Conservation (phyloP, 2,888 invertebrate species). For the Lingula anatina region DNA sequence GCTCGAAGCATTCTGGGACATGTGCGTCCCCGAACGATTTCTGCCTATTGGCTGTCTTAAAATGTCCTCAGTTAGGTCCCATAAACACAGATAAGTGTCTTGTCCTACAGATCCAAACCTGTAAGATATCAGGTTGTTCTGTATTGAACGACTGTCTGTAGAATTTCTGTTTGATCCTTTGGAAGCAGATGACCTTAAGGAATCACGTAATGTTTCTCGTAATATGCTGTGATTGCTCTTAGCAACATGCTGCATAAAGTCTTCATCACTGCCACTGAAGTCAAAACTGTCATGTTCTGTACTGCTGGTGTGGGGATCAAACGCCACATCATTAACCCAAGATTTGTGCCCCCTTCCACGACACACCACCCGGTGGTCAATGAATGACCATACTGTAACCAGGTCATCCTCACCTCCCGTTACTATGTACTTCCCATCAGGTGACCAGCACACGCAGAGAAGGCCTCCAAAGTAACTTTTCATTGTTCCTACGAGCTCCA, state of each 20-base stretch:
- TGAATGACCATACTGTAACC: conserved; percentile 93
- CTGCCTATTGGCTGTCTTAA: conserved; percentile 65
- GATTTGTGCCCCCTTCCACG: conserved; percentile 95
- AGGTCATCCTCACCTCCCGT: conserved; percentile 98
- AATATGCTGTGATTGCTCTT: conserved; percentile 1
- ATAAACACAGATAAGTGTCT: conserved; percentile 94
- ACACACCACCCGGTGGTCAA: conserved; percentile 90
- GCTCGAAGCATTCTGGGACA: conserved; percentile 21
- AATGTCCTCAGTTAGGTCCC: conserved; percentile 97
- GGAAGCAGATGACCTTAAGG: conserved; percentile 6
- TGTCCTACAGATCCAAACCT: conserved; percentile 92
- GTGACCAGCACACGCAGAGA: conserved; percentile 96
- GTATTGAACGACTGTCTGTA: conserved; percentile 15
- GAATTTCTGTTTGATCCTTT: conserved; percentile 16
- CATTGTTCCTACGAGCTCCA: conserved; percentile 87
- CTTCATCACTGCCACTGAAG: conserved; percentile 52
- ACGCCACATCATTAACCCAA: conserved; percentile 96
- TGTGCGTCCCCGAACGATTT: conserved; percentile 48
- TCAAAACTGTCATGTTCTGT: conserved; percentile 58
- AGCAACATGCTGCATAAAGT: conserved; percentile 11
- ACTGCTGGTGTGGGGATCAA: conserved; percentile 60
- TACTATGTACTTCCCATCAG: conserved; percentile 83
- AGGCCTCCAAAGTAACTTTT: conserved; percentile 98
- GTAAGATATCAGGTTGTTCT: conserved; percentile 61
- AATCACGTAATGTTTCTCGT: not conserved